Evolutionary conservation across 1,140 invertebrate species (phyloP).

Genomic region (Vanessa tameamea): DNA sequence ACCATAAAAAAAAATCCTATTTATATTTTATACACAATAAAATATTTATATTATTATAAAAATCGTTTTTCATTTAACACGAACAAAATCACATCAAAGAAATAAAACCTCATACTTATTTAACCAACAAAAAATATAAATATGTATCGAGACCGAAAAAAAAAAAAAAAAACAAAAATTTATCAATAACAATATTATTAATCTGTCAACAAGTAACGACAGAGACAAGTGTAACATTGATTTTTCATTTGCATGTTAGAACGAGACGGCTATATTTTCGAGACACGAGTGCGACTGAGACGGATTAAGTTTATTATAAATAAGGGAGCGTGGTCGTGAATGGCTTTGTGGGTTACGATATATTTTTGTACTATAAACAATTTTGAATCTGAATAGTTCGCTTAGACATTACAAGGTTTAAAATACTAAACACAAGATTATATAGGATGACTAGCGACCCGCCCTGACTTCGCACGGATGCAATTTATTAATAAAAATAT

Average conservation of each 20-base stretch:
- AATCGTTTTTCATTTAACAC: too few relatives aligned
- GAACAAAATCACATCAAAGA: too few relatives aligned
- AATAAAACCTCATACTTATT: not conserved
- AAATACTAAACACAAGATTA: too few relatives aligned
- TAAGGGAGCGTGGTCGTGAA: slow-evolving; percentile 51
- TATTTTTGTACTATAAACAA: not conserved
- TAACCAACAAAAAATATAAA: not conserved
- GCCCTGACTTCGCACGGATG: too few relatives aligned
- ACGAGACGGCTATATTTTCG: slow-evolving; percentile 43
- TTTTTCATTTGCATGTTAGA: slow-evolving; percentile 66
- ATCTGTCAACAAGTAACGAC: slow-evolving; percentile 32
- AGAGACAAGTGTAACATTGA: slow-evolving; percentile 64
- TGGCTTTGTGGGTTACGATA: slow-evolving; percentile 2
- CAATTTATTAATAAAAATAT: too few relatives aligned
- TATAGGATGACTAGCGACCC: too few relatives aligned
- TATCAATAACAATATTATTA: slow-evolving; percentile 19
- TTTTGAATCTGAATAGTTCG: not conserved
- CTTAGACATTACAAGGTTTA: too few relatives aligned
- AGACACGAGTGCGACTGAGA: slow-evolving; percentile 44
- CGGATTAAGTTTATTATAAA: slow-evolving; percentile 52
- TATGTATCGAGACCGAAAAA: too few relatives aligned
- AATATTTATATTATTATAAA: too few relatives aligned
- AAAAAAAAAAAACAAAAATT: not conserved
- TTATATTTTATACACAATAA: too few relatives aligned
- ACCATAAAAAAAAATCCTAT: too few relatives aligned